These are phyloP conservation scores for Phaenicophaeus curvirostris DNA, from an alignment of 2,797 vertebrate genomes.

Conservation along the genomic window DNA sequence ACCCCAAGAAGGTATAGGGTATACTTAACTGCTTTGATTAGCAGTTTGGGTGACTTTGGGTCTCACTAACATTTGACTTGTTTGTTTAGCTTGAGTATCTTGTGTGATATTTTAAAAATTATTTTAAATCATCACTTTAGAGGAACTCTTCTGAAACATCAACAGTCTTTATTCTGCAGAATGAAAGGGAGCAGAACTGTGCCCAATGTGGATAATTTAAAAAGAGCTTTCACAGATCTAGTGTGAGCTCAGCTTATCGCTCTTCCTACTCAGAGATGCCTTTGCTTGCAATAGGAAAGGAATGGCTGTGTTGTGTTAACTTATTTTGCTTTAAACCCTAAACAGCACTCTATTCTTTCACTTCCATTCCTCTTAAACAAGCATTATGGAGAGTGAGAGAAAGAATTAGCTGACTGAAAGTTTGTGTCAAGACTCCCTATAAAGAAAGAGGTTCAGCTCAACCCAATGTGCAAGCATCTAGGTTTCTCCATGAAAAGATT, in stretches of 20 bases:
- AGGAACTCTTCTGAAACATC: background rate
- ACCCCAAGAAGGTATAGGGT: background rate
- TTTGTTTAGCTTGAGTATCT: background rate
- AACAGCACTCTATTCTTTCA: background rate
- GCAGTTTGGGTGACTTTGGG: background rate
- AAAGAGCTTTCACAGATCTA: background rate
- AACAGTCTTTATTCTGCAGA: background rate
- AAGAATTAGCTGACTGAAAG: background rate
- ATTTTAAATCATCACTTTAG: background rate
- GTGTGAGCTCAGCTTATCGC: background rate
- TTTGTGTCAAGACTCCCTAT: background rate
- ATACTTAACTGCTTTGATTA: background rate
- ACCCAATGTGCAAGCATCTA: background rate
- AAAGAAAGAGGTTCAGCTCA: background rate
- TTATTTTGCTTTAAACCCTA: background rate
- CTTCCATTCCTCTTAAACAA: background rate
- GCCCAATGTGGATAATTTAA: background rate
- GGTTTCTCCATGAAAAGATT: background rate
- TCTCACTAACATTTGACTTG: background rate
- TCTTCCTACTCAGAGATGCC: background rate
- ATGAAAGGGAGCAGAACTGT: background rate
- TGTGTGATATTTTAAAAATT: background rate
- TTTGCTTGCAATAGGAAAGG: background rate
- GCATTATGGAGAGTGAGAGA: background rate
- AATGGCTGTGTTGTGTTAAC: background rate